These are phyloP conservation scores for Marmota monax DNA, from an alignment of 2,113 vertebrate genomes.

Conservation along the genomic window DNA sequence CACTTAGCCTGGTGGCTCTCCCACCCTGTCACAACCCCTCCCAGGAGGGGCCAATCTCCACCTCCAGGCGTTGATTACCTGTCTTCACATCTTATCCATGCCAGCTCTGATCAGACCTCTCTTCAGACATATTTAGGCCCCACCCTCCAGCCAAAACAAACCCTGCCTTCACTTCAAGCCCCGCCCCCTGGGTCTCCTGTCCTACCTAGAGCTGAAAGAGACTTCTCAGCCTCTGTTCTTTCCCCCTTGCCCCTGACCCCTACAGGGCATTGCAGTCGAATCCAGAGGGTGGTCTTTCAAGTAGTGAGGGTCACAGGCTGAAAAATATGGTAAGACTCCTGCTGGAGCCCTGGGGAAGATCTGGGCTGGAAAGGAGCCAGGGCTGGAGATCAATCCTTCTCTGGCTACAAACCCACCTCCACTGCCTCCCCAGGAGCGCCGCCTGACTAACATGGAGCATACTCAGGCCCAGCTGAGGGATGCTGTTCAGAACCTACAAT, in stretches of 20 bases:
- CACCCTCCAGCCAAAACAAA: not conserved
- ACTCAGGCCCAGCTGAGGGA: slow-evolving; percentile 76
- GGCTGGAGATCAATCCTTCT: not conserved
- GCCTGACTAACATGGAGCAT: slow-evolving; percentile 75
- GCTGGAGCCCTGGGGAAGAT: not conserved
- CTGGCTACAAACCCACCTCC: not conserved
- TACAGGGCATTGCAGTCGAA: slow-evolving; percentile 42
- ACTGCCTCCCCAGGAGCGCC: slow-evolving; percentile 74
- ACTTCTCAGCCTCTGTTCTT: slow-evolving; percentile 11
- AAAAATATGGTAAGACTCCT: slow-evolving; percentile 69
- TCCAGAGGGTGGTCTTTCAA: not conserved
- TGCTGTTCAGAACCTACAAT: slow-evolving; percentile 27
- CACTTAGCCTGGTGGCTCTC: not conserved
- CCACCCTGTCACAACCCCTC: not conserved
- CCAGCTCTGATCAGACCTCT: not conserved
- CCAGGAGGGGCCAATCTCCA: not conserved
- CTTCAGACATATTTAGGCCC: not conserved
- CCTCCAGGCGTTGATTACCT: not conserved
- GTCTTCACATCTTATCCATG: not conserved
- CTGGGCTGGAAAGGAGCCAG: not conserved
- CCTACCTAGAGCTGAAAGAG: not conserved
- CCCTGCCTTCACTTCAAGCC: not conserved
- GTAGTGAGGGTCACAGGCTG: not conserved
- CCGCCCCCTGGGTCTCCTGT: not conserved
- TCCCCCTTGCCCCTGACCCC: not conserved